These are phyloP conservation scores for Sebastes trivittatus DNA, from an alignment of 2,797 vertebrate genomes.

Conservation along the genomic window DNA sequence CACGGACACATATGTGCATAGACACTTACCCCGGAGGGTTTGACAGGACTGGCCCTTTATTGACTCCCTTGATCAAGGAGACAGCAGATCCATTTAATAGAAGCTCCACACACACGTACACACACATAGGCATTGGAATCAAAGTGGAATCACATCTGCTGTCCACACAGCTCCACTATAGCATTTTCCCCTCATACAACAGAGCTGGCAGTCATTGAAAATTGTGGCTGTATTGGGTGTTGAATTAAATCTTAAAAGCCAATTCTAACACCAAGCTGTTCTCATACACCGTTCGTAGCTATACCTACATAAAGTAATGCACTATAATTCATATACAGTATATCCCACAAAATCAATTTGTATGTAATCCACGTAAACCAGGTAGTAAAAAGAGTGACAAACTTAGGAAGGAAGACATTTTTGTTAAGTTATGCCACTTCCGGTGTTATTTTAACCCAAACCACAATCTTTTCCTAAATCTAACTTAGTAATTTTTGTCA, in stretches of 20 bases:
- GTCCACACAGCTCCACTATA: conserved; percentile 55
- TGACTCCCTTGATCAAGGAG: conserved; percentile 84
- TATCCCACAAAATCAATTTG: not conserved
- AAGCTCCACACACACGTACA: conserved; percentile 56
- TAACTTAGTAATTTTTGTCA: no score
- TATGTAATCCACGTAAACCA: not conserved
- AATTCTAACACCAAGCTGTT: conserved; percentile 9
- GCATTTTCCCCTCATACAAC: conserved; percentile 33
- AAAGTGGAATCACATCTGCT: conserved; percentile 76
- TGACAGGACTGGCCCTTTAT: conserved; percentile 81
- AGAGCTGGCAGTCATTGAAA: conserved; percentile 55
- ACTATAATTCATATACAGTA: not conserved
- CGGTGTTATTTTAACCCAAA: no score
- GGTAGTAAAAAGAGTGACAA: not conserved
- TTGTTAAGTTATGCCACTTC: not conserved
- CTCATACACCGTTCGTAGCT: not conserved
- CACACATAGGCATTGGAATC: conserved; percentile 59
- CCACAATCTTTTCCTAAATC: no score
- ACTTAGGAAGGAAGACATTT: not conserved
- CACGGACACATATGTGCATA: conserved; percentile 36
- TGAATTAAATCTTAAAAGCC: conserved; percentile 44
- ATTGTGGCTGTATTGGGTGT: conserved; percentile 28
- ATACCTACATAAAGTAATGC: not conserved
- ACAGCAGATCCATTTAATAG: conserved; percentile 84
- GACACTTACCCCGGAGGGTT: conserved; percentile 74